These are phyloP conservation scores for Mythimna pallens DNA, from an alignment of 2,888 invertebrate species.

Conservation along the genomic window DNA sequence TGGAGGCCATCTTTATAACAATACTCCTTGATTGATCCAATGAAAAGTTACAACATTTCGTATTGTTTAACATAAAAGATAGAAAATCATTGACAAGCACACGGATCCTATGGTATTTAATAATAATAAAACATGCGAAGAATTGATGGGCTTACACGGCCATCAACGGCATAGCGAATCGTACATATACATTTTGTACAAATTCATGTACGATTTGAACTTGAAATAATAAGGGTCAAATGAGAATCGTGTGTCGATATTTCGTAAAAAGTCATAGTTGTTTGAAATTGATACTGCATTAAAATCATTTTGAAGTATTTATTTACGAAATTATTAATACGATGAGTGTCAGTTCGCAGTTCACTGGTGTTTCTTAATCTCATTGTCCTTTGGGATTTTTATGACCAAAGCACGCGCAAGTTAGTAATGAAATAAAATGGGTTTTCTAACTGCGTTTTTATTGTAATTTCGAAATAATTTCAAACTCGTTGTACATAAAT, in stretches of 20 bases:
- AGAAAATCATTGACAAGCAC: constrained; percentile 59
- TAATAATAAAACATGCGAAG: constrained; percentile 33
- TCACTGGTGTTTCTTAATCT: constrained; percentile 47
- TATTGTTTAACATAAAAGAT: constrained; percentile 54
- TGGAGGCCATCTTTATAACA: constrained; percentile 53
- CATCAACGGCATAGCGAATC: constrained; percentile 51
- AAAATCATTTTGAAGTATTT: constrained; percentile 30
- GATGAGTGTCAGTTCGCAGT: constrained; percentile 43
- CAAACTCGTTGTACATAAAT: neutral
- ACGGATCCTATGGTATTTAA: constrained; percentile 54
- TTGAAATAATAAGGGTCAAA: constrained; percentile 54
- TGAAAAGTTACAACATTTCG: constrained; percentile 62
- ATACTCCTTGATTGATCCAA: constrained; percentile 68
- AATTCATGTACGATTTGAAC: constrained; percentile 50
- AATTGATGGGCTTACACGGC: constrained; percentile 25
- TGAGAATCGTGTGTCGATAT: constrained; percentile 48
- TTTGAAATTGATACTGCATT: constrained; percentile 34
- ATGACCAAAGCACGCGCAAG: constrained; percentile 39
- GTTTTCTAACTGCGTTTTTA: constrained; percentile 24
- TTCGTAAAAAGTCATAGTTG: constrained; percentile 40
- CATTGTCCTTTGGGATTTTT: constrained; percentile 36
- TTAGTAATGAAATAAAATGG: constrained; percentile 32
- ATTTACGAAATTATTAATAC: constrained; percentile 43
- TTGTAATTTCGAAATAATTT: constrained; percentile 21
- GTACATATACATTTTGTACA: constrained; percentile 24